Evolutionary conservation across 2,888 invertebrate genomes (phyloP), one percentile per base, ranked within the genome.

Genomic region (Ophion obscuratus): DNA sequence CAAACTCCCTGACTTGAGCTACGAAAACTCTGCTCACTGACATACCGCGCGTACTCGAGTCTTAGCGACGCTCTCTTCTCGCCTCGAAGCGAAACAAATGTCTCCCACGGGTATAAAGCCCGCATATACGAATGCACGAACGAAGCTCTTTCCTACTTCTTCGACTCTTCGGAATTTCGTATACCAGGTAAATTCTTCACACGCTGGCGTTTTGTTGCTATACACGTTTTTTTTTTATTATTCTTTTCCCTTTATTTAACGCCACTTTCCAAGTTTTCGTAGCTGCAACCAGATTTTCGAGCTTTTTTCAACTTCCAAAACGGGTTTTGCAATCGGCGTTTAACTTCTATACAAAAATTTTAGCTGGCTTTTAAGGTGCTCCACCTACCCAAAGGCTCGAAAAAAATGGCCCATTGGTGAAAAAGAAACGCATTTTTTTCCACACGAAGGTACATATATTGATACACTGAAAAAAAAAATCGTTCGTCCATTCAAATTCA

Each of bases 31-130:
- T 53, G 53, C 53, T 31, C 64, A 53, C 70, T 79, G 75, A 68
- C 53, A 75, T 73, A 67, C 59, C 61, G 59, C 57, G 78, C 57
- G 31, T 44, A 71, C 68, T 44, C 74, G 57, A 66, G 53, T 53
- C 61, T 61, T 74, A 67, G 44, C 71, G 24, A 57, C 78, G 66
- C 20, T 78, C 68, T n/a, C 40, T 44, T 61, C 61, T 20, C 61
- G 68, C 36, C 59, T 66, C 40, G 73, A 73, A 78, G 67, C 67
- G 73, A 68, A 83, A 79, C 74, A 68, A 83, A 83, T 59, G 78
- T 62, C 77, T 78, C 83, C 83, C 83, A 61, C 31, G 83, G 66
- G 83, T 71, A 59, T 66, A 11, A 61, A 73, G 31, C 62, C 47
- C 59, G 11, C 20, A 53, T 53, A 53, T 53, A 14, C 53, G 53